Base-by-base conservation (phyloP, 2,113 vertebrate genomes). In the Conger conger region DNA sequence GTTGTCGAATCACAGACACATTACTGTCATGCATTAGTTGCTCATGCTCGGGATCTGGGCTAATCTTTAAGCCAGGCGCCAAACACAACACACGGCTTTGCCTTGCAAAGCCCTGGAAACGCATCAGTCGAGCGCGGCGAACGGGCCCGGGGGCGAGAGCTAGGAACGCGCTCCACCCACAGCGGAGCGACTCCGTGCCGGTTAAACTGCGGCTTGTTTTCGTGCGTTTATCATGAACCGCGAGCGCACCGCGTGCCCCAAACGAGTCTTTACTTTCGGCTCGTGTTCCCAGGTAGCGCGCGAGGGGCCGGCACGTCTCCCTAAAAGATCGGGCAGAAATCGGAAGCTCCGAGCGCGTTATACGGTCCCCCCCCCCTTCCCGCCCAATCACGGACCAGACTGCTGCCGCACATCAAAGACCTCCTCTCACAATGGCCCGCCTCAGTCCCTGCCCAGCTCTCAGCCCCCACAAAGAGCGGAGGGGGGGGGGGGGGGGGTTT, bases 341-440 rank as follows among this genome's bases (percentile, higher is more conserved):
- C 9, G n/a, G 68, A n/a, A 33, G 68, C 27, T 13, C 20, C 2
- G 37, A 38, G 76, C 35, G 35, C 35, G 36, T 38, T 3, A 78
- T 20, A 13, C 36, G 3, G 4, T 33, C 27, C 68, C 33, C 68
- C n/a, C 8, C 68, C 68, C 68, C 68, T n/a, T 1, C 45, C 11
- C 36, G 35, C 13, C 35, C 76, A 38, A 36, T 78, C 68, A 38
- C 27, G 33, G 76, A 16, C 76, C 35, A 38, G 76, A 33, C 79
- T 33, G 40, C 40, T 0, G 1, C 2, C 79, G 36, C 78, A 79
- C 78, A 73, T 83, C 86, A 85, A 88, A 87, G 54, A 36, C 84
- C 17, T 1, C 6, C 82, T 82, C 82, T 83, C 88, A 87, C 57
- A 16, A 27, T 78, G 35, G 84, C 50, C 63, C 8, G 23, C 76